Base-by-base conservation (phyloP, 2,888 invertebrate species). In the Salticus scenicus region DNA sequence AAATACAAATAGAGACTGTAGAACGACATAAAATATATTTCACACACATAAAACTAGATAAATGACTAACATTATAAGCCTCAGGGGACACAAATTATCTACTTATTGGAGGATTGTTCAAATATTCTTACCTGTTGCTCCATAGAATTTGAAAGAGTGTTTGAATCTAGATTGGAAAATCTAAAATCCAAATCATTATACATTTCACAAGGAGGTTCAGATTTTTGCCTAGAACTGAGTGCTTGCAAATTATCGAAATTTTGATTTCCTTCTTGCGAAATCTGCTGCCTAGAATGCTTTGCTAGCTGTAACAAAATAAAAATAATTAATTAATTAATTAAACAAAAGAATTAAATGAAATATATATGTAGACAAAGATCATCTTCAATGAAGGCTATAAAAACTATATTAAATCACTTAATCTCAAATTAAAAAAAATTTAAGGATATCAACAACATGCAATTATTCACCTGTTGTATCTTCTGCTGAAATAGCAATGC, bases 401-500 rank as follows among this genome's bases (percentile, higher is more conserved):
- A n/a, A n/a, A n/a, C n/a, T n/a, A n/a, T n/a, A n/a, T n/a, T n/a
- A n/a, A n/a, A n/a, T n/a, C n/a, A n/a, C n/a, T n/a, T n/a, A n/a
- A n/a, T n/a, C n/a, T n/a, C n/a, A n/a, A n/a, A n/a, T n/a, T n/a
- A n/a, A n/a, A n/a, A n/a, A n/a, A n/a, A n/a, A n/a, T n/a, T n/a
- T n/a, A n/a, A n/a, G n/a, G n/a, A n/a, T n/a, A n/a, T n/a, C n/a
- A n/a, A n/a, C n/a, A n/a, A n/a, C n/a, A n/a, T n/a, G n/a, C n/a
- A n/a, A n/a, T n/a, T n/a, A n/a, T 47, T n/a, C 57, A 83, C 83
- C 73, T 83, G 72, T 76, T 63, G 75, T 41, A 79, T 69, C 31
- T 73, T 84, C 30, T 70, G 31, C 57, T 69, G 74, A 74, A 30
- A 79, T 27, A 64, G 57, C 37, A 77, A 41, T 14, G 83, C 12